Evolutionary conservation across 2,888 invertebrate species (phyloP), one percentile per base, ranked within the genome.

Genomic region (Arctia plantaginis): DNA sequence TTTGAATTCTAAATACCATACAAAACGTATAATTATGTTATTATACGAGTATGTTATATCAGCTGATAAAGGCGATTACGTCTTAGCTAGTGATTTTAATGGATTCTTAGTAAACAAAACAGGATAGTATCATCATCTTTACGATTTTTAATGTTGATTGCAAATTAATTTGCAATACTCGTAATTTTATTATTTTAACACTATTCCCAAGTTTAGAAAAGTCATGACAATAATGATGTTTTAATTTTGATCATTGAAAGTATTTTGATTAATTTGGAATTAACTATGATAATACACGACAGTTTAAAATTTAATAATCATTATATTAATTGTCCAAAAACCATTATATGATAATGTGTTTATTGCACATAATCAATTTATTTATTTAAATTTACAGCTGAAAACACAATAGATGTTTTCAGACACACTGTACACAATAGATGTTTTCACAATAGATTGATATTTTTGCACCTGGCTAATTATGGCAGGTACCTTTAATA

Each of bases 1-100:
- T 85, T 84, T 84, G 82, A 85, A 83, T 75, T 82, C 78, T 75
- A 82, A 85, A 85, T 83, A 74, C 33, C 67, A 78, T 55, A 80
- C 70, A 75, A 67, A 51, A 75, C 66, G 65, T 74, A 77, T 51
- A 77, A 77, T 80, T 69, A 74, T 64, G 71, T 67, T 80, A 66
- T 68, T 71, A 44, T 77, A 72, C n/a, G n/a, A n/a, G n/a, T 35
- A 35, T 72, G 13, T 66, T 71, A 62, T 55, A 77, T 72, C 84
- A 82, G 79, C 77, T 82, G 82, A 73, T 71, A n/a, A n/a, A 27
- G 55, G 71, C 67, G 35, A 18, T 71, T 67, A 70, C 64, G 71
- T 70, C 68, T 71, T n/a, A n/a, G 6, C 39, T 66, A 47, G 41
- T 39, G 33, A 69, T n/a, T 35, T 67, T 23, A 27, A 47, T 47